Conservation (phyloP, 2,113 vertebrate species). For the Oreotrochilus melanogaster region DNA sequence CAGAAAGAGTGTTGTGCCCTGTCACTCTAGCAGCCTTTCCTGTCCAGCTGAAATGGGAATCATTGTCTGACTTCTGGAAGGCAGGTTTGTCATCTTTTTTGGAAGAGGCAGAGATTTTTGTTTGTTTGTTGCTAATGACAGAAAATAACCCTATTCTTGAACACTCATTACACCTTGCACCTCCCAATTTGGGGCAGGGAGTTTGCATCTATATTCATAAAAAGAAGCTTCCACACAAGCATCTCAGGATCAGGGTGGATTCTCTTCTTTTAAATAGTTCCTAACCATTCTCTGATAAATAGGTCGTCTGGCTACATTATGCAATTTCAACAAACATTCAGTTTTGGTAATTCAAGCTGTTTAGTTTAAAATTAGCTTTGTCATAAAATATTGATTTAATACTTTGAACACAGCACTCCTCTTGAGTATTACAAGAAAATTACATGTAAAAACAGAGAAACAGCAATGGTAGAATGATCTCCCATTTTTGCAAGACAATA, state of each 20-base stretch:
- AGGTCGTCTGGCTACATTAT: not conserved
- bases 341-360: not conserved
- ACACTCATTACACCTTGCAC: accelerated
- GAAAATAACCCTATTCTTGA: not conserved
- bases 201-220: not conserved
- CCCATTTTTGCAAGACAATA: not conserved
- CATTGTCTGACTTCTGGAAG: not conserved
- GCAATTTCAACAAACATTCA: not conserved
- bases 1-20: not conserved
- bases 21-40: not conserved
- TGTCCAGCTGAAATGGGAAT: not conserved
- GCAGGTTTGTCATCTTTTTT: not conserved
- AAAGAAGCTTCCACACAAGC: not conserved
- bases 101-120: not conserved
- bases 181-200: not conserved
- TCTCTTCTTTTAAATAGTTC: not conserved
- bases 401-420: not conserved
- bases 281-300: not conserved
- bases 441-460: not conserved
- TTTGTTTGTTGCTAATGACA: not conserved
- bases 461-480: not conserved
- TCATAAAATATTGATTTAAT: not conserved
- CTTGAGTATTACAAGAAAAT: not conserved
- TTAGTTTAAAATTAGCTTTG: not conserved
- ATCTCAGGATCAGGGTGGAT: not conserved